Conservation (phyloP, 2,888 invertebrate genomes). For the Acronicta leporina region DNA sequence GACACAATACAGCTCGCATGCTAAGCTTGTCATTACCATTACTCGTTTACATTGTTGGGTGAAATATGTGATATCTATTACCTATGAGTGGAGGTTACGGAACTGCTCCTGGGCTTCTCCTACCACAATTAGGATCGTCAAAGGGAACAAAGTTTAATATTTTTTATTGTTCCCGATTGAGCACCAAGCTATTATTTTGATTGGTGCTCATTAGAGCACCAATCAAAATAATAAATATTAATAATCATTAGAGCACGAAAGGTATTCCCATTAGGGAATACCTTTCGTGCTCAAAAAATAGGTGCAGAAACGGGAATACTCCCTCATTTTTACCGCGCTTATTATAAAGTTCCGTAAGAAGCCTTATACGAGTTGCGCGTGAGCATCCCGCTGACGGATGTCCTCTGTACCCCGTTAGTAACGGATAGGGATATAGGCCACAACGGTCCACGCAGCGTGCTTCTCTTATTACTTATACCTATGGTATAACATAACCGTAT, state of each 20-base stretch:
- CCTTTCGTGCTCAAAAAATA: too few relatives aligned
- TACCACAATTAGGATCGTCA: too few relatives aligned
- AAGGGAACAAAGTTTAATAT: too few relatives aligned
- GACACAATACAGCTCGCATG: constrained; percentile 53
- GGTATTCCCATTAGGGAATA: too few relatives aligned
- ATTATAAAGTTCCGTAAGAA: constrained; percentile 31
- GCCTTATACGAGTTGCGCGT: constrained; percentile 23
- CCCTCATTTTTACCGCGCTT: constrained; percentile 14
- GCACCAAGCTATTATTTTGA: too few relatives aligned
- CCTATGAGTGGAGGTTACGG: constrained; percentile 17
- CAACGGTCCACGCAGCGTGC: constrained; percentile 60
- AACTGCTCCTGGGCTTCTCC: constrained; percentile 29
- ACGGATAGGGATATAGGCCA: constrained; percentile 72
- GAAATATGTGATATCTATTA: constrained; percentile 23
- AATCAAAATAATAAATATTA: too few relatives aligned
- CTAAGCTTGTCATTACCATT: constrained; percentile 49
- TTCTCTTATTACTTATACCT: constrained; percentile 42
- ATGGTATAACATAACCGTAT: constrained; percentile 50
- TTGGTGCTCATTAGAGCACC: too few relatives aligned
- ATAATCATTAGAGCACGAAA: too few relatives aligned
- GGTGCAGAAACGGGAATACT: too few relatives aligned
- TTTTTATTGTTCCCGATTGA: too few relatives aligned
- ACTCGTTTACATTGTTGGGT: constrained; percentile 33
- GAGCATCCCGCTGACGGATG: constrained; percentile 64
- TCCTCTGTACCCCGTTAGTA: constrained; percentile 71